Evolutionary conservation across 2,888 invertebrate species (phyloP), one percentile per base, ranked within the genome.

Genomic region (Lordiphosa fenestrarum): DNA sequence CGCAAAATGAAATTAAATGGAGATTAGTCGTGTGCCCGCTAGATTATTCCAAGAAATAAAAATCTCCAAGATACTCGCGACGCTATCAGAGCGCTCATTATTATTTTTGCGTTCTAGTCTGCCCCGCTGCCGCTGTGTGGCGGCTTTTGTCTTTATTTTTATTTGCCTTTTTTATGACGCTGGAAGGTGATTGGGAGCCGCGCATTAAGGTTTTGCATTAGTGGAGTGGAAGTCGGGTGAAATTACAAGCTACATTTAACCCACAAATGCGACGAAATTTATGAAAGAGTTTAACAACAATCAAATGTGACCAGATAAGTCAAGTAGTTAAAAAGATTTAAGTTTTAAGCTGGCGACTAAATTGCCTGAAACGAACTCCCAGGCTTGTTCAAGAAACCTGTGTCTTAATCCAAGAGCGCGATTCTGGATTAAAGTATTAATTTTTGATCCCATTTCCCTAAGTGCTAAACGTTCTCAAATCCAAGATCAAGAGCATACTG

Each of bases 1-100:
- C 77, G 73, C 74, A 81, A 80, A 30, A 87, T 86, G 78, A 86
- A 87, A 87, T 87, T 86, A 86, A 87, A 85, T 78, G 76, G 77
- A 85, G 87, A 87, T 87, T 87, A 86, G 82, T 85, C 80, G 71
- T 71, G 71, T 84, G 77, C 77, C 81, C 66, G 73, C 72, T 70
- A 77, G 83, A 81, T 86, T 86, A 84, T 81, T 82, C 71, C 77
- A 60, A 73, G 76, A 85, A 84, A 86, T 86, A 85, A 86, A 87
- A 86, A 78, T 85, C 80, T 66, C 53, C 64, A 63, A 66, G 69
- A 71, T 68, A 65, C 33, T 35, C 49, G 41, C 21, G 30, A 19
- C 44, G 49, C 50, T 47, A 54, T 42, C 55, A 49, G 47, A 60
- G 71, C 60, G 70, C 73, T 84, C 71, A 82, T 81, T 81, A 73